Evolutionary conservation across 2,113 vertebrate species (phyloP).

Genomic region (Panthera leo): DNA sequence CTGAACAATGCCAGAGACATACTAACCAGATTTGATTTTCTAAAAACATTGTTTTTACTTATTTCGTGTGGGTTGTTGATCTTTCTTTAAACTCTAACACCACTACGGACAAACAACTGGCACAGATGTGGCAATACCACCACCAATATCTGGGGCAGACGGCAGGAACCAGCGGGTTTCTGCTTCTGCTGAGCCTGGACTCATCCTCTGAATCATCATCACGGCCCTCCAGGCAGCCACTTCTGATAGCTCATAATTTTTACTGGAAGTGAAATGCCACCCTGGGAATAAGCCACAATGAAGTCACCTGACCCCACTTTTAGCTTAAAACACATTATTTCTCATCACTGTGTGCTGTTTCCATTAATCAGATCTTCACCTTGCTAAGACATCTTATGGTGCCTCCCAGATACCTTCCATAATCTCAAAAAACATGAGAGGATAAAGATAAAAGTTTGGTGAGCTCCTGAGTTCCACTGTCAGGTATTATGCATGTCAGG

Average conservation of each 20-base stretch:
- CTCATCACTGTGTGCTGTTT: neutral
- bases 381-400: neutral
- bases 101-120: neutral
- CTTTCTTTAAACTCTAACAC: neutral
- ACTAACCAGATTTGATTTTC: neutral
- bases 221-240: neutral
- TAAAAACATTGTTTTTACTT: neutral
- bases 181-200: neutral
- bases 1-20: neutral
- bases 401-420: neutral
- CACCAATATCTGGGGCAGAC: neutral
- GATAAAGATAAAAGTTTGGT: neutral
- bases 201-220: neutral
- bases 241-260: neutral
- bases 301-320: slow-evolving; percentile 4
- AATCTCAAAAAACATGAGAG: neutral
- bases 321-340: slow-evolving; percentile 35
- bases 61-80: neutral
- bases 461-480: neutral
- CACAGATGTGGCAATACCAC: neutral
- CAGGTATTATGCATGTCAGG: neutral
- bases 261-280: slow-evolving; percentile 7
- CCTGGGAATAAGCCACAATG: neutral
- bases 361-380: neutral
- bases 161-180: neutral